phyloP scores from a whole-genome alignment of 2,797 vertebrate species.

The Ctenopoma kingsleyae region DNA sequence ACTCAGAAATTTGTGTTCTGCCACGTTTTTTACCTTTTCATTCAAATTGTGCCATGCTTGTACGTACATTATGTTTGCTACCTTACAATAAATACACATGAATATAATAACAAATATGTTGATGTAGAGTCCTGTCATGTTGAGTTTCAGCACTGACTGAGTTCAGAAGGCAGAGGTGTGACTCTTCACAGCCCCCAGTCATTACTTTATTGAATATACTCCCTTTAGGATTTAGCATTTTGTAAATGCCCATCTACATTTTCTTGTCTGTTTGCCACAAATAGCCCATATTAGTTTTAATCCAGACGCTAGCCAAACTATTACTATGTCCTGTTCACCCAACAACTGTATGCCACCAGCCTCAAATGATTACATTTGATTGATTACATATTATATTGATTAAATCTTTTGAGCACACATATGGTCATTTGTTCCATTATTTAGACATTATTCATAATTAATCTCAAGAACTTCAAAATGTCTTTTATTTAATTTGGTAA shows the following conservation, averaged over 20 bases:
- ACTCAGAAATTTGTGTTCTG: neutral
- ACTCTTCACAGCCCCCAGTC: neutral
- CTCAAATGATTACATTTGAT: too few relatives aligned
- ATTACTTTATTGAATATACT: neutral
- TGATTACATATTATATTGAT: too few relatives aligned
- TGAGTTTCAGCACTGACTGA: too few relatives aligned
- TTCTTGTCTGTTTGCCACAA: neutral
- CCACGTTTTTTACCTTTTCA: neutral
- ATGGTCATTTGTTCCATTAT: too few relatives aligned
- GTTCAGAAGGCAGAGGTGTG: too few relatives aligned
- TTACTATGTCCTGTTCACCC: neutral
- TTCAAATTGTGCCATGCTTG: neutral
- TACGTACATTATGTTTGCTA: neutral
- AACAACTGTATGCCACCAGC: neutral
- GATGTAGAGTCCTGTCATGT: neutral
- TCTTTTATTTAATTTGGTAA: too few relatives aligned
- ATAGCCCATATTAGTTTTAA: neutral
- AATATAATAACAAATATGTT: neutral
- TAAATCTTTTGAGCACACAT: too few relatives aligned
- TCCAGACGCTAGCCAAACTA: neutral
- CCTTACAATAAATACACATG: neutral
- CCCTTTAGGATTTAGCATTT: neutral
- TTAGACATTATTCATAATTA: too few relatives aligned
- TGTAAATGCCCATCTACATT: neutral
- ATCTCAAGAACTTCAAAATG: too few relatives aligned